Evolutionary conservation across 2,797 vertebrate genomes (phyloP), one percentile per base, ranked within the genome.

Genomic region (Garrulus glandarius): DNA sequence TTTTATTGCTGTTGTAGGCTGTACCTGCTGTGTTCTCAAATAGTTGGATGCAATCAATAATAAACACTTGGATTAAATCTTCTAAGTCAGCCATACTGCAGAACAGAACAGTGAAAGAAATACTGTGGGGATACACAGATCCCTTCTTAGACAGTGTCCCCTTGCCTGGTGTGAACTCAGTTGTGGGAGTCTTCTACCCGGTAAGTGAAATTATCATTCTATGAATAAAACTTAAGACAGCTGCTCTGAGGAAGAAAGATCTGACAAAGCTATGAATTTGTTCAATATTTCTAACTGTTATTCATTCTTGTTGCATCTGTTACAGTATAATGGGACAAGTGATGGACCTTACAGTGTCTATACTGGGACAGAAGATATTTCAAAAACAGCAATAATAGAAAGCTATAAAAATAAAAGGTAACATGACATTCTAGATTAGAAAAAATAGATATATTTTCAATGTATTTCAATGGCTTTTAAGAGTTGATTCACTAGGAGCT

Each of bases 61-160:
- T 99, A 75, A 98, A 99, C 18, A 3, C 0, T 0, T 3, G 89
- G 72, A 97, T 99, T 22, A 98, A 96, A 39, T 0, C 13, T 9
- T 98, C 92, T 87, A 98, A 98, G 1, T 98, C 99, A 13, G 78
- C 95, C 2, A 96, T 99, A 89, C 99, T 99, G 94, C 99, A 99
- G 93, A 95, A 9, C 2, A 98, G 99, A 86, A 98, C 98, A 21
- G 97, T 99, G 76, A 98, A 85, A 55, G 99, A 99, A 75, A 4
- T 99, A 15, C 93, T 99, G 50, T 99, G 99, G 99, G 99, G 99
- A 27, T 99, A 99, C 92, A 49, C 0, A 5, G 99, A 99, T 93
- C 98, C 99, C 16, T 94, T 99, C 89, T 72, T 98, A 81, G 22
- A 22, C 59, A 32, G 72, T 39, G 14, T 98, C n/a, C 93, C 96